Conservation (phyloP, 2,888 invertebrate species). For the Polyommatus iphigenia region DNA sequence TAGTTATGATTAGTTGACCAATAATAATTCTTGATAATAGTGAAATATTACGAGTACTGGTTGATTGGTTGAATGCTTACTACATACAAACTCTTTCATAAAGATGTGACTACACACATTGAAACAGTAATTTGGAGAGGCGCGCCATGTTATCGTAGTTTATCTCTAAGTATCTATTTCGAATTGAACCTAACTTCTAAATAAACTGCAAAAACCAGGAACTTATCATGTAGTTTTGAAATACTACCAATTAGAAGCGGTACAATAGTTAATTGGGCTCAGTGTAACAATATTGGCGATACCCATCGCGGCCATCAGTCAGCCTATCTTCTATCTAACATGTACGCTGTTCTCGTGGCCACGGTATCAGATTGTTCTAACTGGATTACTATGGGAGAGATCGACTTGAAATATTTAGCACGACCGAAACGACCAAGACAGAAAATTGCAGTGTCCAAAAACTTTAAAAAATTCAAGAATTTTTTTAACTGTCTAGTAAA, state of each 20-base stretch:
- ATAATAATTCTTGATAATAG: too few species aligned
- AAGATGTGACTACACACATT: too few species aligned
- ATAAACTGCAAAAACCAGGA: background rate
- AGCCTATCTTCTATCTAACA: constrained; percentile 7
- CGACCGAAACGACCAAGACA: background rate
- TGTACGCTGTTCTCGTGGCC: background rate
- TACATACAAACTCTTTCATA: too few species aligned
- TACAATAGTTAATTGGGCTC: constrained; percentile 9
- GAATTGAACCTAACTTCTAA: too few species aligned
- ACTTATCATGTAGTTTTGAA: background rate
- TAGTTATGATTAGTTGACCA: too few species aligned
- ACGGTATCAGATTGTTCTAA: background rate
- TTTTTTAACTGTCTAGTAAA: too few species aligned
- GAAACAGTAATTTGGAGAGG: too few species aligned
- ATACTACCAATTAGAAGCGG: background rate
- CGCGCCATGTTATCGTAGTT: too few species aligned
- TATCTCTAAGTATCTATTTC: too few species aligned
- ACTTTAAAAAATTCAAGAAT: background rate
- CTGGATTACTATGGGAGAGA: background rate
- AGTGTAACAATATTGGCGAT: background rate
- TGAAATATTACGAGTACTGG: too few species aligned
- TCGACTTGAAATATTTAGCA: background rate
- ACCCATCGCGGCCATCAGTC: background rate
- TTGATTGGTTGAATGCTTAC: too few species aligned
- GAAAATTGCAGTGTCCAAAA: background rate